Evolutionary conservation across 2,113 vertebrate genomes (phyloP), one percentile per base, ranked within the genome.

Genomic region (Albula goreensis): DNA sequence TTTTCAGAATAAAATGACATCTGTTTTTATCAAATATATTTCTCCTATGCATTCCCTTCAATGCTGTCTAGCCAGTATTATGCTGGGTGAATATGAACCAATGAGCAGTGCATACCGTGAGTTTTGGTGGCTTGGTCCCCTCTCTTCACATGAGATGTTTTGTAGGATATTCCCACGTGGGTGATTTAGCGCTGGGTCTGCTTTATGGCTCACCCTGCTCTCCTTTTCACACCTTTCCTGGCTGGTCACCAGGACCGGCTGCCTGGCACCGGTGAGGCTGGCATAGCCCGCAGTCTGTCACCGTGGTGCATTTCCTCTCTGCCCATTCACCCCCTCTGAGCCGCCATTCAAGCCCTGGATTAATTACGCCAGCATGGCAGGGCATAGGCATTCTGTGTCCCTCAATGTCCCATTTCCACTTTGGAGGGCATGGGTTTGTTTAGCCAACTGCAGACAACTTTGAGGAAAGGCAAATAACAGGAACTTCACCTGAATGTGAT

Each of bases 311-410:
- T 51, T 49, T 82, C 17, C 79, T 52, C 50, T 50, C 50, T 50
- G 50, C 63, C 48, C 10, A 25, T 51, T 53, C n/a, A 41, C 22
- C 60, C 63, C 60, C 49, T 53, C 80, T 50, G 82, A 78, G 77
- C 50, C 53, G 50, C 41, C 57, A 13, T 86, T 87, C 82, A 84
- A 84, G 82, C 78, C 31, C 50, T 66, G 50, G 50, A 60, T 88
- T 88, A 85, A 87, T 83, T 87, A 87, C 78, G 83, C 57, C 85
- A 88, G 85, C 66, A 78, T 84, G 85, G 85, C 81, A 66, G 63
- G 82, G 22, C 49, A 50, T 48, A 80, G 78, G 53, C 81, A 86
- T 66, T 78, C 70, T 83, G 66, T 60, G 56, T 13, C 50, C 82
- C 81, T 84, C 74, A 83, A 85, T 85, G 79, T 81, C 31, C 53